Evolutionary conservation across 2,797 vertebrate genomes (phyloP).

Genomic region (Eulemur rubriventer): DNA sequence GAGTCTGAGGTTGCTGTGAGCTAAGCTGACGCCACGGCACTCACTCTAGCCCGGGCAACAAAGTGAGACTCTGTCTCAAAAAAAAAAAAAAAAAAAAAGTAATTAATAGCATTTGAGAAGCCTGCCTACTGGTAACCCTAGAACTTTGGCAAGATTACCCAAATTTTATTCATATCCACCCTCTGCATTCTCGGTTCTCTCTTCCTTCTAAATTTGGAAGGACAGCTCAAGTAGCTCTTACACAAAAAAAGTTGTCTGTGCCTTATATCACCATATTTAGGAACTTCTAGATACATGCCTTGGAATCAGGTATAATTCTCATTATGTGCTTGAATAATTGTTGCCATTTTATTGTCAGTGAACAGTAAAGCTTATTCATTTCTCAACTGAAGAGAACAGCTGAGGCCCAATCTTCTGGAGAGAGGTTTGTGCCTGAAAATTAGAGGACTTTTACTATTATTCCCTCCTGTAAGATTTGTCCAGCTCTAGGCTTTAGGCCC

Average conservation of each 20-base stretch:
- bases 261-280: neutral
- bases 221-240: neutral
- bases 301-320: neutral
- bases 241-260: neutral
- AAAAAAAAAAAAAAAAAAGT: too few species aligned
- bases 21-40: too few species aligned
- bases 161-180: neutral
- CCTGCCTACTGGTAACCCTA: neutral
- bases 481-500: neutral
- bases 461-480: neutral
- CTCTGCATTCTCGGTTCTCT: neutral
- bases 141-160: neutral
- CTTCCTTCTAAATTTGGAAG: neutral
- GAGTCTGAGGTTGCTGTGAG: too few species aligned
- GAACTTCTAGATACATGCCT: neutral
- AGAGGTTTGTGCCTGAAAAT: neutral
- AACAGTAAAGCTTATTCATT: neutral
- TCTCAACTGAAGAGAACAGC: neutral
- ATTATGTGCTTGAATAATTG: neutral
- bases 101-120: neutral
- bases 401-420: neutral
- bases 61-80: too few species aligned
- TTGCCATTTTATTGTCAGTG: neutral
- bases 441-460: neutral
- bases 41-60: too few species aligned